A percentile compares a stretch with the other conserved stretches of the same genome.
Conservation (phyloP, 1,140 invertebrate species). For the Latrodectus geometricus region DNA sequence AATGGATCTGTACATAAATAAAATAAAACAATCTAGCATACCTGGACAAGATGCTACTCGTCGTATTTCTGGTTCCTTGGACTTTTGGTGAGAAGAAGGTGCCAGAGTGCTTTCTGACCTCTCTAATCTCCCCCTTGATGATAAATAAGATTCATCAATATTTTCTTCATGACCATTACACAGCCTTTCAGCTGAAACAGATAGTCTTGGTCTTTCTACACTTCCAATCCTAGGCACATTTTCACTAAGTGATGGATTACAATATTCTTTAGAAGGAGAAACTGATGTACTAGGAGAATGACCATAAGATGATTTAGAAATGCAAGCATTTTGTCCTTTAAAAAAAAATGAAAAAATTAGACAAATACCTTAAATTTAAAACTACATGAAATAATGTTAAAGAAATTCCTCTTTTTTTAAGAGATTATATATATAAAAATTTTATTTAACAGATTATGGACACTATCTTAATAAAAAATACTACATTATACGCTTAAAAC, state of each 20-base stretch:
- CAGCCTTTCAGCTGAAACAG: constrained; percentile 47
- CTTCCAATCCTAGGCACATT: constrained; percentile 53
- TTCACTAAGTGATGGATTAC: constrained; percentile 34
- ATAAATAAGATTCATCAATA: constrained; percentile 28
- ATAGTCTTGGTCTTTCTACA: constrained; percentile 43
- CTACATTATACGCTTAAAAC: too few species aligned
- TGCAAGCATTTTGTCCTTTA: constrained; percentile 40
- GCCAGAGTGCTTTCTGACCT: constrained; percentile 63
- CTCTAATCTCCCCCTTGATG: constrained; percentile 42
- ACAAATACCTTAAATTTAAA: too few species aligned
- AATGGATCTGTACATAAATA: neutral
- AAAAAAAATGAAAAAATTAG: neutral
- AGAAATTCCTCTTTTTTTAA: too few species aligned
- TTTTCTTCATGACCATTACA: constrained; percentile 63
- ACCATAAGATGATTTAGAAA: constrained; percentile 33
- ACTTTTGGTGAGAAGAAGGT: constrained; percentile 51
- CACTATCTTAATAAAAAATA: too few species aligned
- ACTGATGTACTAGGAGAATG: constrained; percentile 47
- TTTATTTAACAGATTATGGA: too few species aligned
- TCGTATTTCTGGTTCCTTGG: constrained; percentile 65
- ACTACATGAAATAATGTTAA: too few species aligned
- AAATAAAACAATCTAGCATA: constrained; percentile 55
- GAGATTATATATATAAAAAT: too few species aligned
- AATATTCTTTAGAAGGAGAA: constrained; percentile 38
- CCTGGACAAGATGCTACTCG: constrained; percentile 71